A percentile compares a stretch with the other conserved stretches of the same genome.
phyloP scores from a whole-genome alignment of 2,113 vertebrate species.

The Apus apus region DNA sequence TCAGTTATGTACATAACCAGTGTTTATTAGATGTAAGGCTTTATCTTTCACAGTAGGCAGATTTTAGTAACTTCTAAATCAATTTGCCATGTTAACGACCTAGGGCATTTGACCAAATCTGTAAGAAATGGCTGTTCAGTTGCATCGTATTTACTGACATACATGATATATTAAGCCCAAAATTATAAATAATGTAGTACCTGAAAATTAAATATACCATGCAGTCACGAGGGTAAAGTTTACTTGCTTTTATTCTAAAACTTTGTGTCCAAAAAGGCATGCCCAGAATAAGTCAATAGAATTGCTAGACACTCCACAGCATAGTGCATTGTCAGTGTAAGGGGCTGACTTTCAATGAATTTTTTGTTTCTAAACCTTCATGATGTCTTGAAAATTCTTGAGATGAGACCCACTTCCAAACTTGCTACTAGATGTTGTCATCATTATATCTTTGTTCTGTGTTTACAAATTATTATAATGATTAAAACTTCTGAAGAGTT shows the following conservation, averaged over 20 bases:
- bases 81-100: neutral
- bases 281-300: neutral
- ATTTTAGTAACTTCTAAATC: neutral
- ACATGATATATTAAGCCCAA: neutral
- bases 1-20: neutral
- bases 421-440: neutral
- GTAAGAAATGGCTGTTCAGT: neutral
- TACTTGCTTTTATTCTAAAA: neutral
- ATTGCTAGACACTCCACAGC: neutral
- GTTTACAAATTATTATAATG: neutral
- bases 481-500: neutral
- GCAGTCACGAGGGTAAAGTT: neutral
- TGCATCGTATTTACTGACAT: neutral
- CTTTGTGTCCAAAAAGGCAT: neutral
- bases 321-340: neutral
- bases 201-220: neutral
- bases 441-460: neutral
- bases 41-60: neutral
- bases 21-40: neutral
- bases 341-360: neutral
- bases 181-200: neutral
- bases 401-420: neutral
- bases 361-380: neutral
- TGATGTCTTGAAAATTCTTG: neutral
- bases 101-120: neutral